Conservation (phyloP, 2,113 vertebrate genomes). For the Epinephelus lanceolatus region DNA sequence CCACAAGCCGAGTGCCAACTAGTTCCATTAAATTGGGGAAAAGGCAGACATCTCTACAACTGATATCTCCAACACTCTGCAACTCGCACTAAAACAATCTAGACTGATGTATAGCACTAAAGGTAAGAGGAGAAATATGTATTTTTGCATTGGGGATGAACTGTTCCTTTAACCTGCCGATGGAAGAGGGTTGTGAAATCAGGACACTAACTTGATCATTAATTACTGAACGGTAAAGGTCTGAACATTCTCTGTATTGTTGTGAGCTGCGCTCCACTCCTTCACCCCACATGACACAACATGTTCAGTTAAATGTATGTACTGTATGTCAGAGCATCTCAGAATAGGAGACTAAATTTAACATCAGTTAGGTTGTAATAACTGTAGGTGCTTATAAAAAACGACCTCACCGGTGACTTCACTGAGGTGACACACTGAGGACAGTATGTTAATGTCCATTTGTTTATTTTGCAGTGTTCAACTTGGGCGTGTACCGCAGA, state of each 20-base stretch:
- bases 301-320: neutral
- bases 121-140: too few species aligned
- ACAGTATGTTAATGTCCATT: neutral
- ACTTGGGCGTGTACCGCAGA: constrained; percentile 95
- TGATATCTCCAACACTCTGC: too few species aligned
- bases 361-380: neutral
- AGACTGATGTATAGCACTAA: too few species aligned
- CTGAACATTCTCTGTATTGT: neutral
- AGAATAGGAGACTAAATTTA: neutral
- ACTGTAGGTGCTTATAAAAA: neutral
- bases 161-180: too few species aligned
- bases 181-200: neutral
- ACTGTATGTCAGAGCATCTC: neutral
- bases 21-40: too few species aligned
- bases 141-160: too few species aligned
- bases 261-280: neutral
- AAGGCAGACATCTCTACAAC: too few species aligned
- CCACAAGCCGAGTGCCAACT: too few species aligned
- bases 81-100: too few species aligned
- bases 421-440: neutral
- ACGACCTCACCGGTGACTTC: neutral
- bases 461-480: constrained; percentile 90
- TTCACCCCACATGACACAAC: neutral
- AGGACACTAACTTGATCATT: neutral
- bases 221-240: neutral